phyloP scores from a whole-genome alignment of 1,140 invertebrate genomes.

The Amphibalanus amphitrite region DNA sequence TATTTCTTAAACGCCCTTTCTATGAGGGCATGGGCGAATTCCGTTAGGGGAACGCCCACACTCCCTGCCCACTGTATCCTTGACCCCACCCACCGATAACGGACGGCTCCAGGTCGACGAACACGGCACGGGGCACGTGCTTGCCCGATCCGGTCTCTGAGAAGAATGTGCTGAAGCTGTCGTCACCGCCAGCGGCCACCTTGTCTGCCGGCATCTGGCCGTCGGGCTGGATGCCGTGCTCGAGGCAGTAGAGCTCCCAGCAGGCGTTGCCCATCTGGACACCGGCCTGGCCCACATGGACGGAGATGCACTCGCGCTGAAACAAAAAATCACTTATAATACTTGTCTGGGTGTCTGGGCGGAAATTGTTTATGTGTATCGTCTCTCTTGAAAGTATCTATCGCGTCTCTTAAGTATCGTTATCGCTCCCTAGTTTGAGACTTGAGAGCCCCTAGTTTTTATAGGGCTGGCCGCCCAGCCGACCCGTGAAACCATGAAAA shows the following conservation, averaged over 20 bases:
- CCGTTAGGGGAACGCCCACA: too few species aligned
- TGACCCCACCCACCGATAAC: slow-evolving; percentile 18
- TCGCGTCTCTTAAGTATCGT: too few species aligned
- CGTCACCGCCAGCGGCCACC: slow-evolving; percentile 24
- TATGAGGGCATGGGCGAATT: too few species aligned
- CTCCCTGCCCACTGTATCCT: too few species aligned
- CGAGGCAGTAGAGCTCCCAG: slow-evolving; percentile 40
- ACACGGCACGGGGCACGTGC: slow-evolving; percentile 33
- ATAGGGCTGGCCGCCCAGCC: too few species aligned
- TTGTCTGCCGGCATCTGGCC: slow-evolving; percentile 25
- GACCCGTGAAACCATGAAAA: too few species aligned
- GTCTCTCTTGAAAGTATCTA: too few species aligned
- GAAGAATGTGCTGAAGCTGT: slow-evolving; percentile 24
- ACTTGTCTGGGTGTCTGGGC: too few species aligned
- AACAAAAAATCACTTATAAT: not conserved
- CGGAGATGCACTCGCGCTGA: slow-evolving; percentile 17
- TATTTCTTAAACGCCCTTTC: too few species aligned
- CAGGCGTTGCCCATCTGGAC: slow-evolving; percentile 46
- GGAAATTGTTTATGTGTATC: too few species aligned
- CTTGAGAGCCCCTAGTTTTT: too few species aligned
- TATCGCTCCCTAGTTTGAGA: too few species aligned
- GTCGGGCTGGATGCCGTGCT: slow-evolving; percentile 31
- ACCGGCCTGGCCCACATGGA: slow-evolving; percentile 32
- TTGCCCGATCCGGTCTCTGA: slow-evolving; percentile 25
- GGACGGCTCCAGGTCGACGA: slow-evolving; percentile 36